Conservation (phyloP, 2,888 invertebrate genomes). For the Hirtodrosophila confusa region DNA sequence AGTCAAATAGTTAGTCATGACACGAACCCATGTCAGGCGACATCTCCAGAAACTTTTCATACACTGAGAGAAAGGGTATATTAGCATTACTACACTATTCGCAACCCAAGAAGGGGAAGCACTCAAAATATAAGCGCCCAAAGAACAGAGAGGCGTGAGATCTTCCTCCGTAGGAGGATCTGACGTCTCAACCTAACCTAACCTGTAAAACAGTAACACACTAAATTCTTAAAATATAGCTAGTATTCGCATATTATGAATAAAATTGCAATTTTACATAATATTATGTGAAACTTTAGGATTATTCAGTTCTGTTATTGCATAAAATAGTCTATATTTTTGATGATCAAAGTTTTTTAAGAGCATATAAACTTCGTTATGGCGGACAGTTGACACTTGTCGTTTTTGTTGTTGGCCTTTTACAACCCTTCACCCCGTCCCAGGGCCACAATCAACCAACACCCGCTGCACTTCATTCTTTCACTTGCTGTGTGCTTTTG, state of each 20-base stretch:
- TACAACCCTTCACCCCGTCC: not conserved
- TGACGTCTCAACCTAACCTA: too few species aligned
- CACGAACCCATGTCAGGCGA: constrained; percentile 40
- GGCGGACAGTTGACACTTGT: constrained; percentile 14
- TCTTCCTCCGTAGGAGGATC: too few species aligned
- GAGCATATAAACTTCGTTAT: constrained; percentile 28
- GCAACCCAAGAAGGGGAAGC: not conserved
- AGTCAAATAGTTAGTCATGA: constrained; percentile 42
- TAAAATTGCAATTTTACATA: too few species aligned
- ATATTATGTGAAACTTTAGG: too few species aligned
- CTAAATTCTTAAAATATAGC: too few species aligned
- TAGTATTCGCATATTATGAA: too few species aligned
- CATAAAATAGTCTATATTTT: too few species aligned
- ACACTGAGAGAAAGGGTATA: not conserved
- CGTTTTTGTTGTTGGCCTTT: constrained; percentile 11
- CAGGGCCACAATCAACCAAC: not conserved
- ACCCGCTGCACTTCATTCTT: constrained; percentile 33
- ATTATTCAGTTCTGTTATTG: too few species aligned
- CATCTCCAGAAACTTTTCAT: constrained; percentile 10
- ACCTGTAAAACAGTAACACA: too few species aligned
- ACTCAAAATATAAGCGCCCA: too few species aligned
- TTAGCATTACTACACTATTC: not conserved
- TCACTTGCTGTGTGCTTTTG: constrained; percentile 52
- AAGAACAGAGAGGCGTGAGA: too few species aligned
- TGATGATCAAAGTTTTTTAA: not conserved